Percentiles rank a stretch among this genome's conserved stretches.
phyloP scores from a whole-genome alignment of 2,797 vertebrate genomes.

The Acanthurus tractus region DNA sequence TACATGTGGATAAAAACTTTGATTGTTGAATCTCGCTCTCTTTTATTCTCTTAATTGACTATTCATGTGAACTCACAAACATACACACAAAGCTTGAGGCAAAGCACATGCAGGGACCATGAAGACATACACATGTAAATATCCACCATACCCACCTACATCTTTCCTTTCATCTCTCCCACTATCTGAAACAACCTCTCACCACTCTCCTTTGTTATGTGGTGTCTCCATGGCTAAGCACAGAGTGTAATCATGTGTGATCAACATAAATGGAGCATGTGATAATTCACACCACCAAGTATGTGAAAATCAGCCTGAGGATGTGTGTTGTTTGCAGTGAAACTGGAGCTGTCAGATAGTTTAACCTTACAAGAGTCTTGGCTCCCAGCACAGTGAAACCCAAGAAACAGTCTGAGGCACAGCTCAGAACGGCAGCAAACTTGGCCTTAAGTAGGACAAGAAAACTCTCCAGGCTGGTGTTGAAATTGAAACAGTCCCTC shows the following conservation, averaged over 20 bases:
- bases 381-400: conserved; percentile 50
- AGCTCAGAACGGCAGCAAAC: conserved; percentile 40
- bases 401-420: conserved; percentile 50
- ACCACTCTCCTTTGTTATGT: conserved; percentile 1
- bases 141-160: conserved; percentile 16
- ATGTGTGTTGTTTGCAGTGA: conserved; percentile 57
- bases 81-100: not conserved
- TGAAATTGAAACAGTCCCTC: conserved; percentile 64
- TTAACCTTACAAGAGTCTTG: conserved; percentile 66
- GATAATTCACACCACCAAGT: conserved; percentile 66
- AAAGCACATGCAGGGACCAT: conserved; percentile 17
- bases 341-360: conserved; percentile 72
- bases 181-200: conserved; percentile 14
- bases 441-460: conserved; percentile 63
- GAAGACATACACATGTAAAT: conserved; percentile 19
- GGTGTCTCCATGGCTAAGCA: too few relatives aligned
- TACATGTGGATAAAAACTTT: not conserved
- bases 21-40: not conserved
- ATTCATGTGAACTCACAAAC: not conserved
- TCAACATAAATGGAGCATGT: conserved; percentile 74
- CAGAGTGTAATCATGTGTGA: conserved; percentile 69
- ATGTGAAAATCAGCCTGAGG: conserved; percentile 67
- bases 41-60: not conserved
- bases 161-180: conserved; percentile 28
- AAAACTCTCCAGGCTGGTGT: conserved; percentile 49